Evolutionary conservation across 2,888 invertebrate species (phyloP).

Genomic region (Heliconius ismenius): DNA sequence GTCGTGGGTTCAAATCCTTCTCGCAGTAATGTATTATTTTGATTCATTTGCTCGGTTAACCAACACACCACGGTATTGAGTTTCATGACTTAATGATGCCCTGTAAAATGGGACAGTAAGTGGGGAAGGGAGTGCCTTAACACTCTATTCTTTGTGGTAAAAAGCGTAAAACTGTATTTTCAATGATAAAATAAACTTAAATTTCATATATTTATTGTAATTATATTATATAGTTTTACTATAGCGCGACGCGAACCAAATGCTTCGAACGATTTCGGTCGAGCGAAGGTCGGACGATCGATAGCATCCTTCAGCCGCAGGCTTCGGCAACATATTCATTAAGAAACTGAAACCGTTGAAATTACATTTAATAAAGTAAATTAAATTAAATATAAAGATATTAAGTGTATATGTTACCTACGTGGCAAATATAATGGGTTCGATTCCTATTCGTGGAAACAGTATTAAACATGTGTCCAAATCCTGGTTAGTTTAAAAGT

Average conservation of each 20-base stretch:
- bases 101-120: background rate
- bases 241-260: slow-evolving; percentile 30
- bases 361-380: background rate
- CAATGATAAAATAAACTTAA: background rate
- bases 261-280: slow-evolving; percentile 27
- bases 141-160: background rate
- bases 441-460: background rate
- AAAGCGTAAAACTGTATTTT: no score
- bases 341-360: slow-evolving; percentile 13
- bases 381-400: background rate
- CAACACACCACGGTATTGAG: no score
- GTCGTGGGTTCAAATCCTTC: background rate
- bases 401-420: background rate
- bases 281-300: slow-evolving; percentile 42
- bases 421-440: background rate
- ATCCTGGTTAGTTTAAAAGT: background rate
- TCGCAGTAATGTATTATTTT: background rate
- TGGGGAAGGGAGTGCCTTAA: background rate
- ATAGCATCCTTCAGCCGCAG: slow-evolving; percentile 28
- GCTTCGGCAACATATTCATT: slow-evolving; percentile 25
- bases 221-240: slow-evolving; percentile 21
- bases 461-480: background rate
- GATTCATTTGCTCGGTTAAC: no score
- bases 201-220: background rate
- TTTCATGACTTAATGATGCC: background rate